Evolutionary conservation across 2,888 invertebrate genomes (phyloP).

Genomic region (Ormyrus thymus): DNA sequence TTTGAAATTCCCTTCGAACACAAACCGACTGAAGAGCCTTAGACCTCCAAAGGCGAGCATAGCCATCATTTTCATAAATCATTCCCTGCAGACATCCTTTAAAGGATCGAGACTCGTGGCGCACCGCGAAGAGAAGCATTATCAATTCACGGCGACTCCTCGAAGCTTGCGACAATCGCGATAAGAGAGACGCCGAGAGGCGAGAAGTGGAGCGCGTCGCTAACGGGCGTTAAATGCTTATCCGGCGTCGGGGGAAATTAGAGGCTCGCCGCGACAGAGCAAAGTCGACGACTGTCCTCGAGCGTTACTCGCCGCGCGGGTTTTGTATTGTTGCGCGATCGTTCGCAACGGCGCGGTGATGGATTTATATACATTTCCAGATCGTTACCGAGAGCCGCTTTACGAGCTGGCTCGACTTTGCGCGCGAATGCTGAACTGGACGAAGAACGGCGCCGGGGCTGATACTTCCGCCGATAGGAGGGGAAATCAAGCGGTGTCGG

Average conservation of each 20-base stretch:
- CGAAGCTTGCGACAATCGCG: conserved; percentile 4
- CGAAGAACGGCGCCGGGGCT: too few relatives aligned
- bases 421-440: too few relatives aligned
- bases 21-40: not conserved
- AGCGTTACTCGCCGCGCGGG: not conserved
- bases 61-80: not conserved
- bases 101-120: not conserved
- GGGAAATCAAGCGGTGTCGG: too few relatives aligned
- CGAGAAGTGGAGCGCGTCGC: conserved; percentile 27
- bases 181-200: not conserved
- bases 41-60: not conserved
- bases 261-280: not conserved
- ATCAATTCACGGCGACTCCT: not conserved
- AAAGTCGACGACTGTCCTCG: not conserved
- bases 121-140: not conserved
- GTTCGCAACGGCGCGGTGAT: not conserved
- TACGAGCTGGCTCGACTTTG: too few relatives aligned
- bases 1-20: not conserved
- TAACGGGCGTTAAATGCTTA: conserved; percentile 13
- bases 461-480: too few relatives aligned
- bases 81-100: conserved; percentile 1
- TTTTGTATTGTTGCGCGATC: not conserved
- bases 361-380: not conserved
- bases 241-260: not conserved
- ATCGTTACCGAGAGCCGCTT: too few relatives aligned